These are phyloP conservation scores for Cetoscarus ocellatus DNA, from an alignment of 2,797 vertebrate species.

Conservation along the genomic window DNA sequence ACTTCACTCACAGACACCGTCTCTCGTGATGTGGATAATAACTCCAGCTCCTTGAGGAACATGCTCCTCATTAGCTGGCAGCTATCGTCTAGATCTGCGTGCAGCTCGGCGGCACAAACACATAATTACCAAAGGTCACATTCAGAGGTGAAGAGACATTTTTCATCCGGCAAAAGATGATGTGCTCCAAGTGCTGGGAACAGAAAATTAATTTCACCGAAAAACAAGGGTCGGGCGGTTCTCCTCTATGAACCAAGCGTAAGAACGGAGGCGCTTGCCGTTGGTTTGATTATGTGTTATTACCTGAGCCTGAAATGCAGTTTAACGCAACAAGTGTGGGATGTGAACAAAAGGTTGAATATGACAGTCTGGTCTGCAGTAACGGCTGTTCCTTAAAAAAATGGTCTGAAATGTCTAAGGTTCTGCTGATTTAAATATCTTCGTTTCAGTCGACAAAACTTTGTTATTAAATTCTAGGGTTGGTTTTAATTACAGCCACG, in stretches of 20 bases:
- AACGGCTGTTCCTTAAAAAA: background rate
- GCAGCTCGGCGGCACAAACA: conserved; percentile 5
- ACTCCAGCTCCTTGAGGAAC: conserved; percentile 14
- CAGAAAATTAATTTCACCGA: conserved; percentile 52
- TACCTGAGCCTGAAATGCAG: conserved; percentile 17
- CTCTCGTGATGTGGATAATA: background rate
- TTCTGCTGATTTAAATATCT: background rate
- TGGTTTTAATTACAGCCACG: too few species aligned
- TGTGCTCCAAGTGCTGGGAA: conserved; percentile 18
- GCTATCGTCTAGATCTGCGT: conserved; percentile 1
- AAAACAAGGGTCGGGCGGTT: conserved; percentile 29
- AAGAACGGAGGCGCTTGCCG: conserved; percentile 10
- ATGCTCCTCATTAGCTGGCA: conserved; percentile 17
- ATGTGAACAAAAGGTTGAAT: background rate
- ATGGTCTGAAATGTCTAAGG: background rate
- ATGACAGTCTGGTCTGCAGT: background rate
- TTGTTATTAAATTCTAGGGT: too few species aligned
- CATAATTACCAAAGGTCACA: conserved; percentile 34
- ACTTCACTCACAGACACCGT: background rate
- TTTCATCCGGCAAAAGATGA: conserved; percentile 25
- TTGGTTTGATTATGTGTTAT: conserved; percentile 38
- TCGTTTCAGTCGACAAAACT: background rate
- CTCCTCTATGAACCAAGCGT: conserved; percentile 34
- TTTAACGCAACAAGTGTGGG: conserved; percentile 8
- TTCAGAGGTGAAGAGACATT: conserved; percentile 22